These are phyloP conservation scores for Enteromius thamalakanensis DNA, from an alignment of 2,797 vertebrate species.

Conservation along the genomic window DNA sequence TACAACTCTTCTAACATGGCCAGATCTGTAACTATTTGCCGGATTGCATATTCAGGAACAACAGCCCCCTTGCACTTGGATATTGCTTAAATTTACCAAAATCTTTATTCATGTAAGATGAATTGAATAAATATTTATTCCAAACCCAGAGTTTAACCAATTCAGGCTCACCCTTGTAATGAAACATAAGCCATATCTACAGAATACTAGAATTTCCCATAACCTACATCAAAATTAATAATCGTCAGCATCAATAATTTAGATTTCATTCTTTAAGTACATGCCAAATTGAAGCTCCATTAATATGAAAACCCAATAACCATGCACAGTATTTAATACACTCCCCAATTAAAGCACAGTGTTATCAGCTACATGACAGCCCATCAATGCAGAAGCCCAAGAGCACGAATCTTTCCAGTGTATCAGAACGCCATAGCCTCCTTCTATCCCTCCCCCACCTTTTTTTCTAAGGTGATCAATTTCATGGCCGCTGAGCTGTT, in stretches of 20 bases:
- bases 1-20: not conserved
- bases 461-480: slow-evolving; percentile 59
- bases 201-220: slow-evolving; percentile 34
- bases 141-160: slow-evolving; percentile 11
- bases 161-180: not conserved
- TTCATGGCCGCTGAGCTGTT: slow-evolving; percentile 24
- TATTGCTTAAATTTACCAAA: not conserved
- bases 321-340: slow-evolving; percentile 49
- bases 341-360: slow-evolving; percentile 47
- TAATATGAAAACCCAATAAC: slow-evolving; percentile 55
- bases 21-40: not conserved
- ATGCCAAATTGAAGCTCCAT: slow-evolving; percentile 48
- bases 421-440: slow-evolving; percentile 27
- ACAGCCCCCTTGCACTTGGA: not conserved
- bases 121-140: not conserved
- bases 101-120: not conserved
- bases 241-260: slow-evolving; percentile 54
- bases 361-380: slow-evolving; percentile 43
- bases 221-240: slow-evolving; percentile 55
- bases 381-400: slow-evolving; percentile 45
- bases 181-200: slow-evolving; percentile 29
- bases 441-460: slow-evolving; percentile 70
- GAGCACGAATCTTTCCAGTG: slow-evolving; percentile 39
- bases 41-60: not conserved
- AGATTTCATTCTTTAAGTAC: slow-evolving; percentile 54